A percentile compares a stretch with the other conserved stretches of the same genome.
Evolutionary conservation across 2,797 vertebrate genomes (phyloP).

Genomic region (Gallirallus australis): DNA sequence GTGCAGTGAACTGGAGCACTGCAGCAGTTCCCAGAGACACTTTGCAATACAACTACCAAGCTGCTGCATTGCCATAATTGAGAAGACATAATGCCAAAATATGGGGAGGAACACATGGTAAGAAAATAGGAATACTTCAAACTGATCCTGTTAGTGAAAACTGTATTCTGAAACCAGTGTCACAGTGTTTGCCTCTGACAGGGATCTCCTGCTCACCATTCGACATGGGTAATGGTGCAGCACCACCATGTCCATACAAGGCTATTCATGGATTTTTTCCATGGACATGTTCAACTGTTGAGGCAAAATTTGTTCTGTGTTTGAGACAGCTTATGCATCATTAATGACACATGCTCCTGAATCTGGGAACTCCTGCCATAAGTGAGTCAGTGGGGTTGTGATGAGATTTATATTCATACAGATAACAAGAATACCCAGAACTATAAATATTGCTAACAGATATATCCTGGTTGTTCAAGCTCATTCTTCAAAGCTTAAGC

Average conservation of each 20-base stretch:
- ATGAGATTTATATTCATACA: background rate
- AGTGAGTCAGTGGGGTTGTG: background rate
- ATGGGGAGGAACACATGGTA: background rate
- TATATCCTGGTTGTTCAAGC: background rate
- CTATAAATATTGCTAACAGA: background rate
- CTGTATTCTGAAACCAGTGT: background rate
- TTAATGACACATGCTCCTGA: background rate
- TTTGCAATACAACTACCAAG: background rate
- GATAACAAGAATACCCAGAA: constrained; percentile 3
- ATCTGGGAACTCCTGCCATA: background rate
- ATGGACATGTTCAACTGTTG: background rate
- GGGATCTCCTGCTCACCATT: background rate
- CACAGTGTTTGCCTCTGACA: background rate
- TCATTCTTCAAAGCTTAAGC: constrained; percentile 1
- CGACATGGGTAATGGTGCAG: background rate
- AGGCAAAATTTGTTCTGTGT: background rate
- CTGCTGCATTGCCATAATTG: background rate
- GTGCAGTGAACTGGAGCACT: background rate
- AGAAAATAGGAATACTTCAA: background rate
- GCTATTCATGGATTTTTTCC: background rate
- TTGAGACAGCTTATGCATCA: background rate
- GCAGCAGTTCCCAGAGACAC: background rate
- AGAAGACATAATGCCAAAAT: background rate
- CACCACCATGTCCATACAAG: background rate
- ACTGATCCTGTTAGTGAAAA: background rate